phyloP scores from a whole-genome alignment of 2,797 vertebrate genomes.

The Sebastiscus tertius region DNA sequence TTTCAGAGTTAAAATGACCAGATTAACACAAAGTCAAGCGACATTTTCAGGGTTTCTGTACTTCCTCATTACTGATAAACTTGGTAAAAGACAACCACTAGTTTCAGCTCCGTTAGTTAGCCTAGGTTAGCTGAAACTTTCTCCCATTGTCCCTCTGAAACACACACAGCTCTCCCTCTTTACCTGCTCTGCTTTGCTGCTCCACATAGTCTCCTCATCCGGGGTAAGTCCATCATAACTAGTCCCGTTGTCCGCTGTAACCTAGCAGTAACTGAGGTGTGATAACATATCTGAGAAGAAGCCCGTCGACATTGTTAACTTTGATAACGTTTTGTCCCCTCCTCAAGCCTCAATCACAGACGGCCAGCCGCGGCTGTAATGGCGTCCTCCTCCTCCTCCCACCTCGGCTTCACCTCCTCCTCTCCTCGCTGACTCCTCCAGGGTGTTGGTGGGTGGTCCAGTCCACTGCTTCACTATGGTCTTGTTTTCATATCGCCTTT shows the following conservation, averaged over 20 bases:
- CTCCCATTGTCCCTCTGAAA: slow-evolving; percentile 68
- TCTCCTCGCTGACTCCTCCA: slow-evolving; percentile 41
- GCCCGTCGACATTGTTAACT: neutral
- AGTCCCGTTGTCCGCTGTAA: neutral
- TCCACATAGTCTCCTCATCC: slow-evolving; percentile 43
- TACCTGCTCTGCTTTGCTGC: slow-evolving; percentile 66
- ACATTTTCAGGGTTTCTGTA: neutral
- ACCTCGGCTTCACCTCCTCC: slow-evolving; percentile 41
- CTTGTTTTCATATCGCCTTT: slow-evolving; percentile 1
- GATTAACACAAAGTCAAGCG: neutral
- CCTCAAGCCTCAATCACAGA: slow-evolving; percentile 17
- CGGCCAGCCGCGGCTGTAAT: slow-evolving; percentile 76
- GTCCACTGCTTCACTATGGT: neutral
- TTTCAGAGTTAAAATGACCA: neutral
- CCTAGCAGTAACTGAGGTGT: neutral
- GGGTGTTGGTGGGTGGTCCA: slow-evolving; percentile 76
- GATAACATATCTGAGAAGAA: neutral
- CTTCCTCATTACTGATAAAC: neutral
- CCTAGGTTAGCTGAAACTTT: slow-evolving; percentile 70
- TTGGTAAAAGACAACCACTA: neutral
- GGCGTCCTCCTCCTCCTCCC: slow-evolving; percentile 69
- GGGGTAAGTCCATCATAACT: slow-evolving; percentile 40
- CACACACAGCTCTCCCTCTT: slow-evolving; percentile 10
- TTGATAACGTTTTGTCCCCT: slow-evolving; percentile 13
- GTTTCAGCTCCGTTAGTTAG: slow-evolving; percentile 50